Conservation (phyloP, 35 echinoderm and acorn worm genomes). For the Diadema setosum region DNA sequence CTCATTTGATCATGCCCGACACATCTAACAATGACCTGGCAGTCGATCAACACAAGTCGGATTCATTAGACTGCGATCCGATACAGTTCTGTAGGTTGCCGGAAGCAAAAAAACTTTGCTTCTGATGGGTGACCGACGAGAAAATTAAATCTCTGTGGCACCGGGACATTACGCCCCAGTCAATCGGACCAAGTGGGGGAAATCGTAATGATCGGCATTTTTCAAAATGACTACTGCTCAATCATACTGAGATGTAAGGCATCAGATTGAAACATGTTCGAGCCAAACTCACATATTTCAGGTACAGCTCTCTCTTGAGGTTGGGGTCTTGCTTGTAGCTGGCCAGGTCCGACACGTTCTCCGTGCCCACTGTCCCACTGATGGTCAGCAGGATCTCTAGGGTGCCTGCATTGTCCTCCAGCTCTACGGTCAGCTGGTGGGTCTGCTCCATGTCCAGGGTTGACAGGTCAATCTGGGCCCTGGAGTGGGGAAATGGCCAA, state of each 20-base stretch:
- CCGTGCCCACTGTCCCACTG: conserved; percentile 77
- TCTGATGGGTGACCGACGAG: too few relatives aligned
- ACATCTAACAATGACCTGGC: too few relatives aligned
- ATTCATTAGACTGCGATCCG: too few relatives aligned
- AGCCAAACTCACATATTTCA: conserved; percentile 87
- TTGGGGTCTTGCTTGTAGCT: conserved; percentile 78
- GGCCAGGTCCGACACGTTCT: conserved; percentile 85
- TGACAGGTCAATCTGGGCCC: conserved; percentile 74
- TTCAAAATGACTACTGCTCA: too few relatives aligned
- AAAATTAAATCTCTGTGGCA: not conserved
- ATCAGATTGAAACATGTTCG: not conserved
- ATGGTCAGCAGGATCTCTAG: conserved; percentile 83
- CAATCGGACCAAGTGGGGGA: too few relatives aligned
- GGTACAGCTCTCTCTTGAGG: conserved; percentile 54
- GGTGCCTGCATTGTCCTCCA: conserved; percentile 87
- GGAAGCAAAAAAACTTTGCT: too few relatives aligned
- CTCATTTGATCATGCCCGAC: too few relatives aligned
- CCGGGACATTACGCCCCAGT: too few relatives aligned
- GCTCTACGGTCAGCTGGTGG: conserved; percentile 66
- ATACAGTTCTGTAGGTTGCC: too few relatives aligned
- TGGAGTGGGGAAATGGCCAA: too few relatives aligned
- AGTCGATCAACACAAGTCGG: too few relatives aligned
- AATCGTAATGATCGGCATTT: too few relatives aligned
- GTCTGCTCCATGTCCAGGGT: conserved; percentile 73
- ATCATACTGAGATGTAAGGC: not conserved